Base-by-base conservation (phyloP, 2,888 invertebrate species). In the Thereva unica region DNA sequence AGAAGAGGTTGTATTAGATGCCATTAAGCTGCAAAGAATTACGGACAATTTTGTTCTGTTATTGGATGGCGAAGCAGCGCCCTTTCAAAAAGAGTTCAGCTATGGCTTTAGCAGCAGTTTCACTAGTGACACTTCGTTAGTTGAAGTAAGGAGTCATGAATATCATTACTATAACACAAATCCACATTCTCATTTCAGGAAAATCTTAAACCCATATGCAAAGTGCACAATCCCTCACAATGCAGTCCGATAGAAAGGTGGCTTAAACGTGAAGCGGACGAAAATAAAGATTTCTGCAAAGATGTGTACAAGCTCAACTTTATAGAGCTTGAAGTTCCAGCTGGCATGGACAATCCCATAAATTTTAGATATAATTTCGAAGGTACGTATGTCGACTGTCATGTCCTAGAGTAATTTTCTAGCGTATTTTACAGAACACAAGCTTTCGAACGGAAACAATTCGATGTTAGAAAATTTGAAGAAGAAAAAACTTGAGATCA, bases 271-370 rank as follows among this genome's bases (percentile, higher is more conserved):
- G 73, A 78, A 67, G 68, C 68, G 1, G 78, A 79, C 50, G 80
- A 80, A 68, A 67, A 71, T 52, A 76, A 75, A 54, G 75, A 76
- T 41, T 80, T 80, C 23, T 77, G 74, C 4, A 73, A 74, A 35
- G 78, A 79, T 35, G 77, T 78, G 65, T 80, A 80, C 71, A 79
- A 79, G 73, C 68, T 78, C 42, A 78, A 79, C 69, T 78, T 77
- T 71, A 73, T 78, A 9, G 78, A 79, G 55, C 64, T 80, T 45
- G 78, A 78, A 68, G 75, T 79, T 12, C 78, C 79, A 12, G 76
- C 77, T 8, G 80, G 80, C 1, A 75, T 77, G 54, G 78, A 78
- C 5, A 78, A 80, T 73, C 80, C 80, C 1, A 71, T 77, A 66
- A 75, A 76, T 40, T 79, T 71, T 61, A 73, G 69, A 23, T 74